Percentiles rank a stretch among this genome's conserved stretches.
Evolutionary conservation across 2,113 vertebrate species (phyloP).

Genomic region (Phrynocephalus versicolor): DNA sequence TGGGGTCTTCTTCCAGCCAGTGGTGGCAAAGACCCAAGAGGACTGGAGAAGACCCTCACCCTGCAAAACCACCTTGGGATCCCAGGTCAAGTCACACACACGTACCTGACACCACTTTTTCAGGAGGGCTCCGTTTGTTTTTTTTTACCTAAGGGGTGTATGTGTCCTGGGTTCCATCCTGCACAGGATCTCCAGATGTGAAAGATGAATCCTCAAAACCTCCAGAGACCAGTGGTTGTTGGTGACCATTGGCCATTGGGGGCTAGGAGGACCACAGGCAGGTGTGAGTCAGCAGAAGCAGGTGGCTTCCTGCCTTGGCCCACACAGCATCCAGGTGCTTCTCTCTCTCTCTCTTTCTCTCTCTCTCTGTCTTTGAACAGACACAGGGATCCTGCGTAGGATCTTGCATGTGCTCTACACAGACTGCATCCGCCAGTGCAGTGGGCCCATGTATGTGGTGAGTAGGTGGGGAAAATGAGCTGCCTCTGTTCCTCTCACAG

Average conservation of each 20-base stretch:
- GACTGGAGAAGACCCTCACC: too few species aligned
- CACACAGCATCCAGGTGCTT: accelerated
- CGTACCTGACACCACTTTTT: too few species aligned
- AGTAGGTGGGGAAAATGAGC: slow-evolving; percentile 56
- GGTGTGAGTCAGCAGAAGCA: neutral
- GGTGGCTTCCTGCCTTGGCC: accelerated
- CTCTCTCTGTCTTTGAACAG: slow-evolving; percentile 76
- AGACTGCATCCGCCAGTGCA: slow-evolving; percentile 93
- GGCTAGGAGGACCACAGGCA: neutral
- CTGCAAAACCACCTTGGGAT: too few species aligned
- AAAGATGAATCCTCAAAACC: too few species aligned
- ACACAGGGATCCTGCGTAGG: slow-evolving; percentile 86
- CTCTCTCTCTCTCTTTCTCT: slow-evolving; percentile 6
- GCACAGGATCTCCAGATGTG: too few species aligned
- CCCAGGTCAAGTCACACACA: too few species aligned
- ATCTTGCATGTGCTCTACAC: slow-evolving; percentile 91
- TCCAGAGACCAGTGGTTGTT: too few species aligned
- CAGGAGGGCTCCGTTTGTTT: too few species aligned
- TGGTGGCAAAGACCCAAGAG: too few species aligned
- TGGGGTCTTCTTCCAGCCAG: neutral
- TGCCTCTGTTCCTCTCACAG: neutral
- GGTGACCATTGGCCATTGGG: too few species aligned
- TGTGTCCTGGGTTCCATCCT: too few species aligned
- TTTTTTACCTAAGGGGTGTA: too few species aligned
- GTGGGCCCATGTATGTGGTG: slow-evolving; percentile 95